Evolutionary conservation across 1,140 invertebrate species (phyloP), one percentile per base, ranked within the genome.

Genomic region (Theocolax elegans): DNA sequence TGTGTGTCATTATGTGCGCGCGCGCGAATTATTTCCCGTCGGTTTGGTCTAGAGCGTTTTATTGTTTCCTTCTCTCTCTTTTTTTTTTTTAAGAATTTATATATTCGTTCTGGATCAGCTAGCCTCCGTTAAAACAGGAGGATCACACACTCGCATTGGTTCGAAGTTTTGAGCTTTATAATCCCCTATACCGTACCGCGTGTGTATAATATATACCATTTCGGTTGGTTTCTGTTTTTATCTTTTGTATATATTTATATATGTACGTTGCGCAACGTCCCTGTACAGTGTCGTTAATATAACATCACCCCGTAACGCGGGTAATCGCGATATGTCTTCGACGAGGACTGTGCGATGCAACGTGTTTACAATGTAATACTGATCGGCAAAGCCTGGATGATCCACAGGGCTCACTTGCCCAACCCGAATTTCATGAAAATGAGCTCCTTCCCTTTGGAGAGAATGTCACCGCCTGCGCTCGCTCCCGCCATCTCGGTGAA

Each of bases 351-450:
- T 74, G 74, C 65, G 75, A 69, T 72, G 68, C 71, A 73, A 71
- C 62, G 74, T 69, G n/a, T 72, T 40, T 44, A 54, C 4, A 21
- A 51, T 64, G 23, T 71, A 65, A 71, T 71, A 66, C 53, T 66
- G 69, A 60, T 71, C 44, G 54, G 69, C 69, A 59, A 65, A 59
- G 53, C 51, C 12, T 29, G 25, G 42, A 35, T 35, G 31, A 10
- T 35, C 31, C 4, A 35, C 10, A 35, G 54, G 64, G 72, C 81
- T 86, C 84, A 85, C 83, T 86, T 86, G 76, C 92, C 93, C 72
- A 95, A 87, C 58, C 94, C 94, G 80, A 95, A 95, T 87, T 95
- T 95, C 90, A 95, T 95, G 84, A 95, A 95, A 79, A 95, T 94
- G 40, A 94, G 88, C 86, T 95, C 94, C 86, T 95, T 95, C 74